Evolutionary conservation across 2,888 invertebrate genomes (phyloP), one percentile per base, ranked within the genome.

Genomic region (Dorcus hopei): DNA sequence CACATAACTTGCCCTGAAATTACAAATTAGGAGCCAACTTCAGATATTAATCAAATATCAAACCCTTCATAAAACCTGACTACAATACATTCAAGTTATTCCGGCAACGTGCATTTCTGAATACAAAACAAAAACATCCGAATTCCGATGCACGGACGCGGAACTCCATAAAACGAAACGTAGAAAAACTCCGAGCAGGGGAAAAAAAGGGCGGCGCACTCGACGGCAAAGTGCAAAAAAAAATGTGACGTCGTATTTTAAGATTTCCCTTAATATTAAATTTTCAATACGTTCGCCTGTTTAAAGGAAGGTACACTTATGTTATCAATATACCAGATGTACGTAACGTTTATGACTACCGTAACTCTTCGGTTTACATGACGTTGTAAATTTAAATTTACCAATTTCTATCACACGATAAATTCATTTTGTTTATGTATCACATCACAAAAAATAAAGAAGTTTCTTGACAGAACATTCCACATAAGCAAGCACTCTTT

Each of bases 251-350:
- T 61, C 60, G 63, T 64, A 62, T 65, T 64, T 64, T 67, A 67
- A 60, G 57, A 53, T 61, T 63, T 62, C 54, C 61, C 40, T 59
- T 61, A 61, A 67, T 65, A 65, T 67, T 67, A 63, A 65, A 65
- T 54, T 63, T 66, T 58, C 64, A 62, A 66, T 65, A 63, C 62
- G 61, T 61, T 60, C 59, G 59, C 59, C 41, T 54, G 33, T 54
- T 49, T 39, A 45, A 19, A 19, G 19, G 19, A 19, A 11, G 55
- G 45, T 38, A 54, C 51, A 58, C 61, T 61, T 53, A 61, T 55
- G 59, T 61, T 63, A 63, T 63, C 63, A 65, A 65, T 63, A 61
- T 61, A 56, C 58, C 52, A 56, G 55, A 45, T 55, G 55, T 50
- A 43, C 45, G 26, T 53, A 54, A 54, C 47, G 40, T 19, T 45